These are phyloP conservation scores for Marisa cornuarietis DNA, from an alignment of 1,140 invertebrate species.

Conservation along the genomic window DNA sequence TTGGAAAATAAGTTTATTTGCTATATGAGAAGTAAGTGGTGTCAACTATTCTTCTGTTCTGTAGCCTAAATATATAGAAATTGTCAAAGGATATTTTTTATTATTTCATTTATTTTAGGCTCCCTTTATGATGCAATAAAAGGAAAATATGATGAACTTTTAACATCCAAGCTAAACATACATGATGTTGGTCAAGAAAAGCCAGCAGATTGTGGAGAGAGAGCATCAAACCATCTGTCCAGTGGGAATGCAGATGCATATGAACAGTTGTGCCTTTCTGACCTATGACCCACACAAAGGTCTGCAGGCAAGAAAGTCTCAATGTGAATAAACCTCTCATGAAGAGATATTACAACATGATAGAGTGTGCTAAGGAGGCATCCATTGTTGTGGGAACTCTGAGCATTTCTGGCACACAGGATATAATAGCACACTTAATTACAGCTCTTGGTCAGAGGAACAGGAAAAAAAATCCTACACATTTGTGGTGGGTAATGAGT, in stretches of 20 bases:
- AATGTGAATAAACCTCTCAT: constrained; percentile 71
- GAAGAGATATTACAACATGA: constrained; percentile 80
- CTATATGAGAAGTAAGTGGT: no score
- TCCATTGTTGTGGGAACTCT: constrained; percentile 86
- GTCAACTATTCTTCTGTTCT: no score
- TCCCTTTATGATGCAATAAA: background rate
- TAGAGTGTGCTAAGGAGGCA: constrained; percentile 90
- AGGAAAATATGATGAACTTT: background rate
- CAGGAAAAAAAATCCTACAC: constrained; percentile 88
- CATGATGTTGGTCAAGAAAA: background rate
- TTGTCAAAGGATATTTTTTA: background rate
- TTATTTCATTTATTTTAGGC: constrained; percentile 2
- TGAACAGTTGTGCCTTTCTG: constrained; percentile 64
- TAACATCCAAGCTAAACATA: background rate
- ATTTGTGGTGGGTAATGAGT: constrained; percentile 93
- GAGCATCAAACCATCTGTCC: background rate
- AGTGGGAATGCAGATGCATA: constrained; percentile 5
- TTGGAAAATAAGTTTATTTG: no score
- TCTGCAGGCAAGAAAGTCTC: constrained; percentile 49
- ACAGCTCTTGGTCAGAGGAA: constrained; percentile 76
- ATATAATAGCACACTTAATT: constrained; percentile 81
- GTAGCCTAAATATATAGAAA: background rate
- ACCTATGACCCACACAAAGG: constrained; percentile 61
- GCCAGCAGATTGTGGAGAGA: background rate
- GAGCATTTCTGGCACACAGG: constrained; percentile 81